A percentile compares a stretch with the other conserved stretches of the same genome.
Evolutionary conservation across 1,140 invertebrate genomes (phyloP).

Genomic region (Hirudo medicinalis): DNA sequence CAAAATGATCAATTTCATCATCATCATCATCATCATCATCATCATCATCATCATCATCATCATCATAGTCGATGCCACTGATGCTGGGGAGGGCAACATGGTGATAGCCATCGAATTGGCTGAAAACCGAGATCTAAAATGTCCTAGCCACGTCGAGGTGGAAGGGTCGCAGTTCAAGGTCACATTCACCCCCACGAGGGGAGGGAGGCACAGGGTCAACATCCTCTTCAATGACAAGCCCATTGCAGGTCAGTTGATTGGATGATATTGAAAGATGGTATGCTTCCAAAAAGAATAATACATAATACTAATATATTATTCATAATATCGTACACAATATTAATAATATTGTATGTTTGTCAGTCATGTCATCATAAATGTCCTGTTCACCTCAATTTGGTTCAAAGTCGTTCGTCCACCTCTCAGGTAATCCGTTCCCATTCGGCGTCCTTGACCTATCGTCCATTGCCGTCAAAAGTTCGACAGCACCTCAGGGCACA

Average conservation of each 20-base stretch:
- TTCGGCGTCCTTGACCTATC: constrained; percentile 34
- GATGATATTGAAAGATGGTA: too few relatives aligned
- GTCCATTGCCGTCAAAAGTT: constrained; percentile 24
- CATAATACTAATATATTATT: too few relatives aligned
- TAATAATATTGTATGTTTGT: background rate
- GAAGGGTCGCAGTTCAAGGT: constrained; percentile 79
- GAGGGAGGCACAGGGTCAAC: constrained; percentile 81
- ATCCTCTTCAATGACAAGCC: constrained; percentile 94
- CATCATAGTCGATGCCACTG: constrained; percentile 80
- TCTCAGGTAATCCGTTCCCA: constrained; percentile 34
- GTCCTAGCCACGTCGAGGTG: constrained; percentile 87
- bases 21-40: background rate
- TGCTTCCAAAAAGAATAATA: too few relatives aligned
- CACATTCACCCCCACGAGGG: constrained; percentile 81
- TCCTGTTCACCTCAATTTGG: background rate
- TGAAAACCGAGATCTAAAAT: constrained; percentile 78
- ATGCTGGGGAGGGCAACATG: constrained; percentile 91
- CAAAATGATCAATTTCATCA: background rate
- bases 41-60: background rate
- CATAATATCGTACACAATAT: background rate
- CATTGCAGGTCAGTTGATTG: constrained; percentile 68
- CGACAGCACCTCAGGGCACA: background rate
- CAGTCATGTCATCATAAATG: background rate
- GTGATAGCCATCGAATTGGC: constrained; percentile 83
- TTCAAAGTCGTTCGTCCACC: background rate